Evolutionary conservation across 2,113 vertebrate species (phyloP).

Genomic region (Triplophysa tibetana): DNA sequence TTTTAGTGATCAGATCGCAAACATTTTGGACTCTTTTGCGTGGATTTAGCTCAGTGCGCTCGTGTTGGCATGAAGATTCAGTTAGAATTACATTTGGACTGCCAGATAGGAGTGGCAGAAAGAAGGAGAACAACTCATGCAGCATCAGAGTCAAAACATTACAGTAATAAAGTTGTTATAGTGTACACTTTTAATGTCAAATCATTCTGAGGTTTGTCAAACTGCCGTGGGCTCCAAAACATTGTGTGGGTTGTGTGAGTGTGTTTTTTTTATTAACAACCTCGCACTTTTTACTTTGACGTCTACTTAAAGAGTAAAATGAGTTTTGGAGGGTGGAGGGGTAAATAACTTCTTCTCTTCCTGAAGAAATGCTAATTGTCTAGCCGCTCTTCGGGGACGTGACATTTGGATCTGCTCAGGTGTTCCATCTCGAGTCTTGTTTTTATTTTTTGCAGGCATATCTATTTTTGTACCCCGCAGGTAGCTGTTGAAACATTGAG

Average conservation of each 20-base stretch:
- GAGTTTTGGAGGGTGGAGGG: not conserved
- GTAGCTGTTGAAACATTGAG: constrained; percentile 3
- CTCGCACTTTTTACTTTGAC: constrained; percentile 16
- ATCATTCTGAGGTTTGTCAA: not conserved
- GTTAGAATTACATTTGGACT: too few species aligned
- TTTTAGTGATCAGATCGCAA: too few species aligned
- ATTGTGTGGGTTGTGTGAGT: not conserved
- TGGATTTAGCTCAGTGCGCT: too few species aligned
- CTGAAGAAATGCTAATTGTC: not conserved
- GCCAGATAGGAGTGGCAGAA: too few species aligned
- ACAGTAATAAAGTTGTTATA: not conserved
- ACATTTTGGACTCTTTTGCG: too few species aligned
- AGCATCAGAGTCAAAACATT: too few species aligned
- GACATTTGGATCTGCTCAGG: constrained; percentile 20
- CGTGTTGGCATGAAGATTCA: too few species aligned
- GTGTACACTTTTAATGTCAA: not conserved
- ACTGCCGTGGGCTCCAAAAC: not conserved
- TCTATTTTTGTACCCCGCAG: not conserved
- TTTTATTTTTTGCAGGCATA: not conserved
- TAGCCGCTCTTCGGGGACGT: not conserved
- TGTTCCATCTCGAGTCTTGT: not conserved
- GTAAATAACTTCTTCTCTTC: not conserved
- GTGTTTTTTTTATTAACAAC: not conserved
- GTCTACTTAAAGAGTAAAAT: constrained; percentile 15
- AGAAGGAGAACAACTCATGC: too few species aligned